Evolutionary conservation across 2,797 vertebrate species (phyloP).

Genomic region (Darevskia mixta): DNA sequence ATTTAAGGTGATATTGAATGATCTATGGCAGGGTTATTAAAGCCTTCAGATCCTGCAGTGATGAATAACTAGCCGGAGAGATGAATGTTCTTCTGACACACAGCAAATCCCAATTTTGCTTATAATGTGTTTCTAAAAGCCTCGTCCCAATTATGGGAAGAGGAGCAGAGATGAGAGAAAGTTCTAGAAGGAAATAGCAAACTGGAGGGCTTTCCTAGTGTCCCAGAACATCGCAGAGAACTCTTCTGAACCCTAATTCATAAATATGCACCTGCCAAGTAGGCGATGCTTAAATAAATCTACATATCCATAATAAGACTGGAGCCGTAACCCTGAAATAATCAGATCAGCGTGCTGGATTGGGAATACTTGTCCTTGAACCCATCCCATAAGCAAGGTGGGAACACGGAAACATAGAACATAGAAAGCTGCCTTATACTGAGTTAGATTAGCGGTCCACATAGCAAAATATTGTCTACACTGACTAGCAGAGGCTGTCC

Average conservation of each 20-base stretch:
- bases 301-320: background rate
- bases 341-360: background rate
- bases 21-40: slow-evolving; percentile 25
- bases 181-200: background rate
- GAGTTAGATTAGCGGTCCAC: too few species aligned
- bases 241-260: background rate
- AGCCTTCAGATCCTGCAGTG: background rate
- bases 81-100: slow-evolving; percentile 1
- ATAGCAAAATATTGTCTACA: too few species aligned
- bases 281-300: background rate
- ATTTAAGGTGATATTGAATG: slow-evolving; percentile 26
- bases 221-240: background rate
- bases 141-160: slow-evolving; percentile 12
- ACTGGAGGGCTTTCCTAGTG: background rate
- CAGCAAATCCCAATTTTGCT: slow-evolving; percentile 18
- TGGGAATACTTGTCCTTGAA: background rate
- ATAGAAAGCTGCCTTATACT: too few species aligned
- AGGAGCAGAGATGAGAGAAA: background rate
- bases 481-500: too few species aligned
- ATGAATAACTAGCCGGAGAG: background rate
- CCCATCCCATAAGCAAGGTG: too few species aligned
- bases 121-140: slow-evolving; percentile 29
- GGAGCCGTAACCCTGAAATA: too few species aligned
- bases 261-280: background rate
- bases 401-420: background rate